These are phyloP conservation scores for Troides aeacus DNA, from an alignment of 2,888 invertebrate genomes.

Conservation along the genomic window DNA sequence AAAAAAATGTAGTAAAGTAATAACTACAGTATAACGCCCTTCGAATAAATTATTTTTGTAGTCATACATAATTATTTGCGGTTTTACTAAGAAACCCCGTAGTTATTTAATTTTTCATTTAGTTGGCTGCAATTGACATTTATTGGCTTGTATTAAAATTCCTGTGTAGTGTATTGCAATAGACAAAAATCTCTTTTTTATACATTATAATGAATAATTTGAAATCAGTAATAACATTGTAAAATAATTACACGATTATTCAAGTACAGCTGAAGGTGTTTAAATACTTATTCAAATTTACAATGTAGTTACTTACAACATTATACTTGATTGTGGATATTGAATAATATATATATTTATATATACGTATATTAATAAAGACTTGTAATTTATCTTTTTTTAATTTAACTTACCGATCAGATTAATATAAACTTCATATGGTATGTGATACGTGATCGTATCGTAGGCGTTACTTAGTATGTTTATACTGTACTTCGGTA, in stretches of 20 bases:
- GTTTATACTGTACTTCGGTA: no score
- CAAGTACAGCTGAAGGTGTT: neutral
- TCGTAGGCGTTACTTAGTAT: no score
- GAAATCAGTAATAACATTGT: neutral
- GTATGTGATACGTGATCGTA: no score
- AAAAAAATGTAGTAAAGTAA: neutral
- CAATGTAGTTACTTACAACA: no score
- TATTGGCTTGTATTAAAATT: conserved; percentile 13
- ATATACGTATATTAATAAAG: no score
- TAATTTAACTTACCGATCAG: no score
- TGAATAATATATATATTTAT: no score
- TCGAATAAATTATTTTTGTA: conserved; percentile 11
- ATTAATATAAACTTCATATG: no score
- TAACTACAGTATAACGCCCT: neutral
- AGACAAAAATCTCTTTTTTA: neutral
- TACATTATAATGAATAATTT: neutral
- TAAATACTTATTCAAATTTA: no score
- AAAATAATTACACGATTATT: neutral
- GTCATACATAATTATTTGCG: conserved; percentile 15
- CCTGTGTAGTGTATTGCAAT: neutral
- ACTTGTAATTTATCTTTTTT: no score
- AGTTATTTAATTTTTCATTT: neutral
- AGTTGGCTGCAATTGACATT: neutral
- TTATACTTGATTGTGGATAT: no score
- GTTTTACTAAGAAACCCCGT: conserved; percentile 19